Evolutionary conservation across 1,140 invertebrate species (phyloP), one percentile per base, ranked within the genome.

Genomic region (Hylaeus volcanicus): DNA sequence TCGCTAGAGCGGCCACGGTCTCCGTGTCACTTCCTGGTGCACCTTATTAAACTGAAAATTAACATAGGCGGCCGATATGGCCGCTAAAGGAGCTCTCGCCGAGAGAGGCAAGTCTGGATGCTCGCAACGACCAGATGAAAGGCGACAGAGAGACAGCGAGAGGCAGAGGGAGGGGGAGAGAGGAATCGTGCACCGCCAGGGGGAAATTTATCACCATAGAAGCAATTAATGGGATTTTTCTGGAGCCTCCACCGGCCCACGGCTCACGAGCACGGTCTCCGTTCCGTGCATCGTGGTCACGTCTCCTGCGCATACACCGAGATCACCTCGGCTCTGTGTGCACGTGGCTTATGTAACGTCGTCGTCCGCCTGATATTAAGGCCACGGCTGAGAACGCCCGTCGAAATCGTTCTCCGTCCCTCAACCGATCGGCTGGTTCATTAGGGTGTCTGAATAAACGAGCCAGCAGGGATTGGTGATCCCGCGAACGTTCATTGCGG

Each of bases 171-270:
- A 43, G n/a, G 51, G 14, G 58, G 12, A 37, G 14, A 65, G 15
- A 41, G 75, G 89, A 89, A 88, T 92, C 91, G 90, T 92, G 90
- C 89, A 91, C 82, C 81, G 91, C 91, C 90, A 91, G 86, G 86
- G 90, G 91, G 90, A 92, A 91, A 92, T 92, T 92, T 92, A 92
- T 92, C 91, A 92, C 90, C 89, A 91, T 92, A 91, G 91, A 92
- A 92, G 91, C 91, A 92, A 92, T 92, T 92, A 92, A 92, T 92
- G 90, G 84, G 84, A 92, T 92, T 92, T 92, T 92, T 92, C 87
- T 88, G 65, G 69, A 43, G 68, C 56, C 61, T 69, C 77, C 74
- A 86, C 88, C 88, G 88, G 88, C 88, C 83, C 88, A 87, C 70
- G 81, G 81, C 89, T 92, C 91, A 91, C 90, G 91, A 92, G 87